Base-by-base conservation (phyloP, 1,140 invertebrate genomes). In the Oedothorax gibbosus region DNA sequence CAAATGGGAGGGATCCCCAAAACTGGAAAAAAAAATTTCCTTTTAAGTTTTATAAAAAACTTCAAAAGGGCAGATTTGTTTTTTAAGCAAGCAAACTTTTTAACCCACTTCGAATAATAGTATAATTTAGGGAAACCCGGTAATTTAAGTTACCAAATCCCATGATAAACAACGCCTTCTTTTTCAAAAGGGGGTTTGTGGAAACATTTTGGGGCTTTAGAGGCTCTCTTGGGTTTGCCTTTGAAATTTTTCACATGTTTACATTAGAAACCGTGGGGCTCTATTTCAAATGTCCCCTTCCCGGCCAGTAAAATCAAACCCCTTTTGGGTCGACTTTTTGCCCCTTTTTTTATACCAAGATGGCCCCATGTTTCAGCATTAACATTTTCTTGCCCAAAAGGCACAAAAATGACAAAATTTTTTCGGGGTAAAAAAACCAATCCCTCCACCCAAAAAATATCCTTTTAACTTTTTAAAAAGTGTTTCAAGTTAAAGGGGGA, bases 361-460 rank as follows among this genome's bases (percentile, higher is more conserved):
- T n/a, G n/a, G n/a, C n/a, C n/a, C 66, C 78, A 87, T 90, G 89
- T n/a, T 89, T 62, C 35, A 80, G 15, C 15, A 88, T 68, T 35
- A 89, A 78, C 65, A 90, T n/a, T 89, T 35, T 88, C 79, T 9
- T 54, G 5, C 84, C 88, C 83, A 15, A 88, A 71, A 12, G 35
- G 11, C 62, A 35, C 80, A 7, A 88, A 88, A 71, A 90, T 88
- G 18, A 72, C 18, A n/a, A n/a, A 53, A 21, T 12, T 72, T 72
- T 72, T 53, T 53, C 35, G 54, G 6, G 51, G 18, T 7, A n/a
- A 53, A 72, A 72, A 14, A 53, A 72, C 50, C 15, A 5, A 14
- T 18, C 15, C n/a, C n/a, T n/a, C n/a, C n/a, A 10, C 64, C 15
- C 21, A 10, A 60, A 60, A 10, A 60, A 60, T 9, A 65, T 65